Evolutionary conservation across 2,113 vertebrate species (phyloP).

Genomic region (Nestor notabilis): DNA sequence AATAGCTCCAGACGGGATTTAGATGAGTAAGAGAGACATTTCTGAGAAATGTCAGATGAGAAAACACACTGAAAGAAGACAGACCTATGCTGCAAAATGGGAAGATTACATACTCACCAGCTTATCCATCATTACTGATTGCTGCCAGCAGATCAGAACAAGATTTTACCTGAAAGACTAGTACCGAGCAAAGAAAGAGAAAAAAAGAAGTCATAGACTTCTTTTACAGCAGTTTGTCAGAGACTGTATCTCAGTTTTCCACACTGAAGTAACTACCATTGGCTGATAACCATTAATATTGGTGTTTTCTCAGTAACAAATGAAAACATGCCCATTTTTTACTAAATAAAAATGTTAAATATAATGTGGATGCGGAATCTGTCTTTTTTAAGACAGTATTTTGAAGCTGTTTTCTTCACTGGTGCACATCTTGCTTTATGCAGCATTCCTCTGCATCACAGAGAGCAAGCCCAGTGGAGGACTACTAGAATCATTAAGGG

Average conservation of each 20-base stretch:
- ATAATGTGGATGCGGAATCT: not conserved
- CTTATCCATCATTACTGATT: not conserved
- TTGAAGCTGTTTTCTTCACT: not conserved
- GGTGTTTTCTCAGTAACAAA: not conserved
- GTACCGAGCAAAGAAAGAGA: not conserved
- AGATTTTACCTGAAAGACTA: not conserved
- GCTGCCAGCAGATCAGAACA: not conserved
- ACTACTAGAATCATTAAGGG: not conserved
- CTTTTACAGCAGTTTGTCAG: not conserved
- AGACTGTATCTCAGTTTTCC: not conserved
- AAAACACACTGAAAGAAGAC: not conserved
- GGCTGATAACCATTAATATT: not conserved
- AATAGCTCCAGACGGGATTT: slow-evolving; percentile 10
- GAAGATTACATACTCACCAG: not conserved
- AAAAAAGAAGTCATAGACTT: not conserved
- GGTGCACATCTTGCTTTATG: not conserved
- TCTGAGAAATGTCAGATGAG: slow-evolving; percentile 36
- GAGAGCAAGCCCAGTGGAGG: not conserved
- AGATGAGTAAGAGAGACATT: slow-evolving; percentile 1
- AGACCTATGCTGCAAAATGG: not conserved
- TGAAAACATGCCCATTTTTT: not conserved
- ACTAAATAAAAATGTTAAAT: not conserved
- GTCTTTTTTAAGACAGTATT: not conserved
- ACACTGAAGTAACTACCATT: not conserved
- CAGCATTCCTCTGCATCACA: not conserved